Percentiles rank a stretch among this genome's conserved stretches.
phyloP scores from a whole-genome alignment of 2,888 invertebrate species.

The Caenorhabditis sulstoni region DNA sequence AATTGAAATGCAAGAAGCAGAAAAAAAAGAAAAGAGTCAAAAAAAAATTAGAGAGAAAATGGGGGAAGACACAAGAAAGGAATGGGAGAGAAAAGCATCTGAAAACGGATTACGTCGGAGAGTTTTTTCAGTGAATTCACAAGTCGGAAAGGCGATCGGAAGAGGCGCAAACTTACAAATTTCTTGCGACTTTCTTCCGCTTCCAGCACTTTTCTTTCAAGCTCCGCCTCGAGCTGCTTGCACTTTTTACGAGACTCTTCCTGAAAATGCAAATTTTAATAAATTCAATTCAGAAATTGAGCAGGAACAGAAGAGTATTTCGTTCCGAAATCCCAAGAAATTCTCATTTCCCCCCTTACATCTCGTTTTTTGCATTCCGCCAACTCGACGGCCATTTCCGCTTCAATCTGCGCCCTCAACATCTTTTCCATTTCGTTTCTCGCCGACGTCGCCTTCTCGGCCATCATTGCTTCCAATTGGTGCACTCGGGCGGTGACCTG shows the following conservation, averaged over 20 bases:
- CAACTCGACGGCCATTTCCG: conserved; percentile 76
- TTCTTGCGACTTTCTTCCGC: conserved; percentile 73
- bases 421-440: conserved; percentile 74
- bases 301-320: too few species aligned
- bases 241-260: conserved; percentile 75
- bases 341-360: conserved; percentile 41
- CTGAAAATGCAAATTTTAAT: conserved; percentile 35
- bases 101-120: neutral
- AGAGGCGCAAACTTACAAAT: conserved; percentile 70
- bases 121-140: neutral
- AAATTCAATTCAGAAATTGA: neutral
- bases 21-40: too few species aligned
- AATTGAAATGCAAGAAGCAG: too few species aligned
- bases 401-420: conserved; percentile 76
- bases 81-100: conserved; percentile 4
- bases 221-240: conserved; percentile 70
- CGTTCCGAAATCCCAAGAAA: too few species aligned
- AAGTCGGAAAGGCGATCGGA: neutral
- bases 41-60: conserved; percentile 1
- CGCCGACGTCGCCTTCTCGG: conserved; percentile 64
- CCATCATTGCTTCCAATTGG: conserved; percentile 67
- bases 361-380: conserved; percentile 81
- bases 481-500: conserved; percentile 67
- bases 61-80: neutral
- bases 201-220: conserved; percentile 69